Percentiles rank a stretch among this genome's conserved stretches.
Conservation (phyloP, 2,888 invertebrate species). For the Apamea crenata region DNA sequence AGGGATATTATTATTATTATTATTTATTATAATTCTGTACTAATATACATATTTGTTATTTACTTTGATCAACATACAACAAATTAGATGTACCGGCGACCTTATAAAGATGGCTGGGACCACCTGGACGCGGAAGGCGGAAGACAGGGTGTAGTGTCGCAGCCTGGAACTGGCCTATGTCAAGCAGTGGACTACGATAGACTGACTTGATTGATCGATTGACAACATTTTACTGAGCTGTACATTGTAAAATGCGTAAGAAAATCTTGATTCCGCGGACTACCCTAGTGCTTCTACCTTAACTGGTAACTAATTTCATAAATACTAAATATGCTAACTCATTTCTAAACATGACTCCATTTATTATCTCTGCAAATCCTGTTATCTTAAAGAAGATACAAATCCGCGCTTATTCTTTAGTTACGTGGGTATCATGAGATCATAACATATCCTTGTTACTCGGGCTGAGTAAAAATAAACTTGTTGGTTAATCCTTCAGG, state of each 20-base stretch:
- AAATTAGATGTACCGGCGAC: neutral
- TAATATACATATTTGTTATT: too few relatives aligned
- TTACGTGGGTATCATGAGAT: neutral
- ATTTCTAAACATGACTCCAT: neutral
- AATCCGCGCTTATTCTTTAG: neutral
- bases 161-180: too few relatives aligned
- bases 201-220: too few relatives aligned
- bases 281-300: neutral
- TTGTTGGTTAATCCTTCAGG: neutral
- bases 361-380: neutral
- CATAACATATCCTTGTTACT: neutral
- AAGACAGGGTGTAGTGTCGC: too few relatives aligned
- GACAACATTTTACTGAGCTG: neutral
- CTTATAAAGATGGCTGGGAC: too few relatives aligned
- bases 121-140: too few relatives aligned
- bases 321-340: neutral
- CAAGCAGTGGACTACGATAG: too few relatives aligned
- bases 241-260: neutral
- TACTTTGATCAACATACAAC: neutral
- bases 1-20: too few relatives aligned
- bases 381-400: neutral
- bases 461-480: slow-evolving; percentile 15
- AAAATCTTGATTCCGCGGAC: neutral
- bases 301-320: neutral
- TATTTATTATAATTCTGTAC: too few relatives aligned